Conservation (phyloP, 2,113 vertebrate species). For the Fregetta grallaria region DNA sequence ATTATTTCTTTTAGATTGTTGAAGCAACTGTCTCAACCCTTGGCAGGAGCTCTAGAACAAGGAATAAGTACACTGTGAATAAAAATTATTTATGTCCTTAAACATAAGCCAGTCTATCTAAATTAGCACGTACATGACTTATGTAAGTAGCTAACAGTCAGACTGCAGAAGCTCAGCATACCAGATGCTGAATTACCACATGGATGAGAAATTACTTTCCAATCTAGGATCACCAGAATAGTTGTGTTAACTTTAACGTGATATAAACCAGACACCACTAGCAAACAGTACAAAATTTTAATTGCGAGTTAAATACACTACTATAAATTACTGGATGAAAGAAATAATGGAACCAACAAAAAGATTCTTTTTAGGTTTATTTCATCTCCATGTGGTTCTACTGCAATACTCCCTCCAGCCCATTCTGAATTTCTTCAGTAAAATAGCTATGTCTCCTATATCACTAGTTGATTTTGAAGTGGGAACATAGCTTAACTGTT, state of each 20-base stretch:
- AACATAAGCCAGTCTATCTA: constrained; percentile 5
- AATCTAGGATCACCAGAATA: neutral
- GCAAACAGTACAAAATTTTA: neutral
- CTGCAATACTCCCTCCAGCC: neutral
- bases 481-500: neutral
- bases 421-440: neutral
- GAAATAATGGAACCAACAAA: neutral
- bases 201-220: constrained; percentile 1
- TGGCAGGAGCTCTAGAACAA: constrained; percentile 41
- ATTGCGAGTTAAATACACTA: neutral
- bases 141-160: neutral
- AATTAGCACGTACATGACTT: neutral
- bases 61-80: constrained; percentile 14
- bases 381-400: neutral
- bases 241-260: neutral
- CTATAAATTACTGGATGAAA: neutral
- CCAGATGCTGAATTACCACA: neutral
- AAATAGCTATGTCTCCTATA: neutral
- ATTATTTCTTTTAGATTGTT: constrained; percentile 22
- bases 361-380: neutral
- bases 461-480: neutral
- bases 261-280: neutral
- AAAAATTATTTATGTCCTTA: neutral
- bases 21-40: constrained; percentile 17
- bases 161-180: neutral